Evolutionary conservation across 2,888 invertebrate genomes (phyloP).

Genomic region (Biston betularia): DNA sequence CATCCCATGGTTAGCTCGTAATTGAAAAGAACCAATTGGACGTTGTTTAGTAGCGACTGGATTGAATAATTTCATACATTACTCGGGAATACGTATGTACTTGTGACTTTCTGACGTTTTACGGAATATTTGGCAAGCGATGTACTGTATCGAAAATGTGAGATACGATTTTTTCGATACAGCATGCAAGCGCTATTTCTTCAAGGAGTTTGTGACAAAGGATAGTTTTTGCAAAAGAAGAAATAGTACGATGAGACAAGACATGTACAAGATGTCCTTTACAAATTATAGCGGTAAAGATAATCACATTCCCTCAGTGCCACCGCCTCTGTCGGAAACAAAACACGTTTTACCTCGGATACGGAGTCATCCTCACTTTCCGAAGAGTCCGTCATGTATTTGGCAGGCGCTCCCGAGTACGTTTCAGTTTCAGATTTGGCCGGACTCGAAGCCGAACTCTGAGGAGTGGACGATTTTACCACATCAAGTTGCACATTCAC

Average conservation of each 20-base stretch:
- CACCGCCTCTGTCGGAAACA: conserved; percentile 85
- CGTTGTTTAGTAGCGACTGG: conserved; percentile 74
- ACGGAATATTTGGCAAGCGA: conserved; percentile 86
- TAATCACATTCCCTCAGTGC: conserved; percentile 84
- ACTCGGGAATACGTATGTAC: conserved; percentile 83
- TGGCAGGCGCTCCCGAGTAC: conserved; percentile 93
- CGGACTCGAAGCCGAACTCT: conserved; percentile 93
- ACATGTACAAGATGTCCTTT: conserved; percentile 89
- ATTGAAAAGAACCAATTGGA: conserved; percentile 77
- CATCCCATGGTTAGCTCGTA: conserved; percentile 61
- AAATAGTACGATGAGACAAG: conserved; percentile 73
- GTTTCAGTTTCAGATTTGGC: conserved; percentile 95
- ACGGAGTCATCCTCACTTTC: conserved; percentile 98
- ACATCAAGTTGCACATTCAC: conserved; percentile 90
- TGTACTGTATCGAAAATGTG: conserved; percentile 78
- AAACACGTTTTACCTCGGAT: conserved; percentile 94
- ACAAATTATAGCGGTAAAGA: conserved; percentile 87
- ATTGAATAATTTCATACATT: conserved; percentile 83
- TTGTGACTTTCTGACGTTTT: conserved; percentile 86
- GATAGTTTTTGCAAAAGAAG: conserved; percentile 65
- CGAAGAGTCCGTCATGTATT: conserved; percentile 97
- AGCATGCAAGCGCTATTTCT: conserved; percentile 67
- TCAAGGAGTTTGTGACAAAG: conserved; percentile 58
- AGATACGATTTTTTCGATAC: conserved; percentile 69
- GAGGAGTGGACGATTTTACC: conserved; percentile 92